phyloP scores from a whole-genome alignment of 1,140 invertebrate genomes.

The Bombus pascuorum region DNA sequence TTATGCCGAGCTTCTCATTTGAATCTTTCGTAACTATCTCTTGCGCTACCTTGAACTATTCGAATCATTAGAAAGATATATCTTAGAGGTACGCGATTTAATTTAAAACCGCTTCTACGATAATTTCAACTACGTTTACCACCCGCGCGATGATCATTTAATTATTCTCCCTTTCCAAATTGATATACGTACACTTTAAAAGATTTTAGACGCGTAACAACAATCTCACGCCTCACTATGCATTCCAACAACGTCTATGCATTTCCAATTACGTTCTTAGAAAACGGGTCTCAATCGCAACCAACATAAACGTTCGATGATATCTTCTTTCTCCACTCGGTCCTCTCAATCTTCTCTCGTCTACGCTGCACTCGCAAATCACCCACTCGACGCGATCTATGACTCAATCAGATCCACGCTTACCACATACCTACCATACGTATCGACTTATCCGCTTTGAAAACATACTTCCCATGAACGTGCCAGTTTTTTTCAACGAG shows the following conservation, averaged over 20 bases:
- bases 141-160: not conserved
- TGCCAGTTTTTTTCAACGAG: not conserved
- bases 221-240: not conserved
- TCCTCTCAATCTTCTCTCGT: not conserved
- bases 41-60: not conserved
- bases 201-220: not conserved
- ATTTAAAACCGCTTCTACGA: not conserved
- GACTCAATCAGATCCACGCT: not conserved
- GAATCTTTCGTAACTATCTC: not conserved
- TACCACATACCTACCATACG: not conserved
- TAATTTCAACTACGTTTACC: no score
- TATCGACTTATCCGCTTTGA: not conserved
- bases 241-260: not conserved
- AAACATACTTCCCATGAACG: not conserved
- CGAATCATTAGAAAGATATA: not conserved
- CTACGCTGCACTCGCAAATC: not conserved
- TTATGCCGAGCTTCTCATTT: not conserved
- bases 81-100: not conserved
- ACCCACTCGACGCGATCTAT: not conserved
- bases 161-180: not conserved
- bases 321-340: not conserved
- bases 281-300: not conserved
- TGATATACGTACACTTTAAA: no score
- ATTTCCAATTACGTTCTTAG: not conserved
- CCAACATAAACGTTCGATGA: not conserved